Evolutionary conservation across 1,140 invertebrate genomes (phyloP).

Genomic region (Pseudomyrmex flavicornis): DNA sequence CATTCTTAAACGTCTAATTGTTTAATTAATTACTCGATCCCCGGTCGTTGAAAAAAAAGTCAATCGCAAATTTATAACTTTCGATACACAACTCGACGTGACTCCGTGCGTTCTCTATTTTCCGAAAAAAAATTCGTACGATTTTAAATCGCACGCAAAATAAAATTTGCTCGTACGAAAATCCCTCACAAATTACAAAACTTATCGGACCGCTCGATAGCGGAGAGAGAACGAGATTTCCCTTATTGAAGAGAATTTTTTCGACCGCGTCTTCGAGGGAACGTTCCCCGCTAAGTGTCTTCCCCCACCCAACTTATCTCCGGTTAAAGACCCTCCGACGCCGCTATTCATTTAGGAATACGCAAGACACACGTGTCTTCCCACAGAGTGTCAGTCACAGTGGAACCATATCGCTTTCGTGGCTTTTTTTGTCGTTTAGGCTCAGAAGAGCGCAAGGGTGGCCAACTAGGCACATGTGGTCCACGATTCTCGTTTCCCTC

Average conservation of each 20-base stretch:
- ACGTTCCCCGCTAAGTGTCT: conserved; percentile 14
- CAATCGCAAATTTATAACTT: neutral
- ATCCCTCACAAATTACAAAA: too few relatives aligned
- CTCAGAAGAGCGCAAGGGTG: conserved; percentile 59
- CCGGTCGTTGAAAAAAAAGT: neutral
- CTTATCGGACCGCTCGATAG: too few relatives aligned
- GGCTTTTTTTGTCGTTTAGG: conserved; percentile 63
- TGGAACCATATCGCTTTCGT: conserved; percentile 71
- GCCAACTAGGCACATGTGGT: conserved; percentile 69
- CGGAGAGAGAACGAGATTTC: conserved; percentile 15
- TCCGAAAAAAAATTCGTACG: too few relatives aligned
- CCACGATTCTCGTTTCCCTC: conserved; percentile 65
- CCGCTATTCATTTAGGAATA: conserved; percentile 61
- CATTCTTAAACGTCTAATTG: conserved; percentile 3
- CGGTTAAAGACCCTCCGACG: conserved; percentile 63
- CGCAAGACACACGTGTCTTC: conserved; percentile 75
- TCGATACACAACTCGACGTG: too few relatives aligned
- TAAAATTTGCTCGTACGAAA: too few relatives aligned
- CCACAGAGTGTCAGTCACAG: conserved; percentile 71
- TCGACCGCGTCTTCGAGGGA: neutral
- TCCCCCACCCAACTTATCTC: conserved; percentile 61
- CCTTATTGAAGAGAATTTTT: conserved; percentile 14
- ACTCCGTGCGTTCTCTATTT: too few relatives aligned
- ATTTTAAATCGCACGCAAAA: too few relatives aligned
- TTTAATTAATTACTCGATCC: neutral